phyloP scores from a whole-genome alignment of 2,797 vertebrate genomes.

The Anolis apletophallus region DNA sequence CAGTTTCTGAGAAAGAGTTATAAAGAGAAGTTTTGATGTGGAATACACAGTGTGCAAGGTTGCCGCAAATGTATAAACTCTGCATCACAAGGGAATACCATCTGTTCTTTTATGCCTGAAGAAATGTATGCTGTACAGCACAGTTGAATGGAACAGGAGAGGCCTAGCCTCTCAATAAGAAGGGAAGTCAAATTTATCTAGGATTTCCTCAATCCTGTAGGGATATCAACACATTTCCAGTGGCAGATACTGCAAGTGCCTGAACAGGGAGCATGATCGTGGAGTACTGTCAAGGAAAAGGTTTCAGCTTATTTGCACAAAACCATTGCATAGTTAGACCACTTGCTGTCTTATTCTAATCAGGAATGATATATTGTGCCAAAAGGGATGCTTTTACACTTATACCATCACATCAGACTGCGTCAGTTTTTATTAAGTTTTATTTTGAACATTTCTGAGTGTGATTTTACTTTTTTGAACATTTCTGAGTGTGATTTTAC shows the following conservation, averaged over 20 bases:
- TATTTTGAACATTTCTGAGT: too few species aligned
- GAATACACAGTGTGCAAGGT: slow-evolving; percentile 38
- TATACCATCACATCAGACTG: too few species aligned
- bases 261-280: not conserved
- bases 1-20: not conserved
- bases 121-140: slow-evolving; percentile 29
- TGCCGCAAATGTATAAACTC: slow-evolving; percentile 31
- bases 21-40: slow-evolving; percentile 30
- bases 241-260: not conserved
- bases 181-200: not conserved
- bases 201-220: not conserved
- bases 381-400: too few species aligned
- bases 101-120: slow-evolving; percentile 67
- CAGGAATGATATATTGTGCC: too few species aligned
- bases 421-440: too few species aligned
- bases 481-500: too few species aligned
- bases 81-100: slow-evolving; percentile 54
- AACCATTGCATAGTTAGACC: not conserved
- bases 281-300: not conserved
- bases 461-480: too few species aligned
- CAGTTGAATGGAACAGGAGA: not conserved
- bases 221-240: not conserved
- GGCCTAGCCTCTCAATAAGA: not conserved
- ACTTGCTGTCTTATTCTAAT: not conserved
- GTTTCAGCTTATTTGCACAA: not conserved